Evolutionary conservation across 2,888 invertebrate genomes (phyloP).

Genomic region (Elmis aenea): DNA sequence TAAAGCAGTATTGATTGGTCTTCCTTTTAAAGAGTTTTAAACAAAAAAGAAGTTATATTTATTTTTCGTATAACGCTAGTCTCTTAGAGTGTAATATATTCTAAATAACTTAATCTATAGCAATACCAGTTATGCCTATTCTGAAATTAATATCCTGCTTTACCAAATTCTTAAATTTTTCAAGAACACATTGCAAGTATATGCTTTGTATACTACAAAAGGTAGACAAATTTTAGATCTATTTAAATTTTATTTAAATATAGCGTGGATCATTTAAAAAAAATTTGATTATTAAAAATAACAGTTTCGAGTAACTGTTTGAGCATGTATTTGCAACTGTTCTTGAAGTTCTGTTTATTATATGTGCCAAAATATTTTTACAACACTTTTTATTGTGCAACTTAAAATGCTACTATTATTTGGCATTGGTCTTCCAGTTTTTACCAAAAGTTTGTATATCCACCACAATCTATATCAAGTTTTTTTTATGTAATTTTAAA

Average conservation of each 20-base stretch:
- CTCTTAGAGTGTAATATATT: slow-evolving; percentile 29
- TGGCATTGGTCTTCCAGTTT: slow-evolving; percentile 43
- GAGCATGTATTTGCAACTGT: no score
- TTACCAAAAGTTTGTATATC: slow-evolving; percentile 19
- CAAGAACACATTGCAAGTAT: no score
- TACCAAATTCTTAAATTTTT: slow-evolving; percentile 28
- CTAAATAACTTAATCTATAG: slow-evolving; percentile 35
- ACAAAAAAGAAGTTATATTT: no score
- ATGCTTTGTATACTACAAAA: no score
- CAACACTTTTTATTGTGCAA: slow-evolving; percentile 28
- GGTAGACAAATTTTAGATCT: no score
- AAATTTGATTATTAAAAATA: no score
- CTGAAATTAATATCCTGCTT: slow-evolving; percentile 40
- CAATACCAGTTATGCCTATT: slow-evolving; percentile 45
- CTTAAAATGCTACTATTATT: slow-evolving; percentile 16
- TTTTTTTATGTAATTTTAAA: slow-evolving; percentile 8
- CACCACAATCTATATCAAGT: slow-evolving; percentile 2
- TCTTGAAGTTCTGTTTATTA: no score
- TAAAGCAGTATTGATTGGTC: slow-evolving; percentile 15
- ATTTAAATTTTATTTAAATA: no score
- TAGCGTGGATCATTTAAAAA: no score
- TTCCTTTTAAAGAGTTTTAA: no score
- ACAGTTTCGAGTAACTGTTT: no score
- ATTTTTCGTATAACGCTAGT: no score
- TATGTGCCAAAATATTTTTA: slow-evolving; percentile 27